Base-by-base conservation (phyloP, 2,113 vertebrate genomes). In the Ageneiosus marmoratus region DNA sequence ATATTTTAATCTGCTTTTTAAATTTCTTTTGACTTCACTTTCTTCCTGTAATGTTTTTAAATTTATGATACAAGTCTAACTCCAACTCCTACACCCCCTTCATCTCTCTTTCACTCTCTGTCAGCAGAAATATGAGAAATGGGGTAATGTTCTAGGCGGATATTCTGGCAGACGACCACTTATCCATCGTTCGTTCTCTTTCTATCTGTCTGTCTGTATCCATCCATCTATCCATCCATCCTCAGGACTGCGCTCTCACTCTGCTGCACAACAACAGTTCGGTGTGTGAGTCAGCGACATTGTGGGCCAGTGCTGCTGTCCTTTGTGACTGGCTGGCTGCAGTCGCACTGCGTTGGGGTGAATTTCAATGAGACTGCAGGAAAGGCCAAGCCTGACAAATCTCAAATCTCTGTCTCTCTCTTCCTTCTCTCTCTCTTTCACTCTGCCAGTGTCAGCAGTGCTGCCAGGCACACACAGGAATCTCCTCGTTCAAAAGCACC, bases 331-430 rank as follows among this genome's bases (percentile, higher is more conserved):
- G 85, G 83, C 81, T 74, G 78, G 70, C 82, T 60, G 67, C 77
- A 79, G 86, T 88, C 89, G 82, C 87, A 88, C 87, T 88, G 89
- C 89, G 83, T 88, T 81, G 81, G 78, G 60, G 77, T 58, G 85
- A 87, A 89, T 88, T 89, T 87, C 87, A 89, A 87, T 89, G 88
- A 90, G 87, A 87, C 81, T 88, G 87, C 89, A 90, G 84, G 88
- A 83, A 58, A 34, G 58, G 20, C 74, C 6, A 62, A 51, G 41
- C 74, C 80, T 83, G 82, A 84, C 60, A 69, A 83, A 79, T 83
- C 18, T 84, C 69, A n/a, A 50, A 67, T 76, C 34, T 74, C 70
- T 50, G 24, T 44, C 15, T 51, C 46, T 53, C 44, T 13, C 24
- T 15, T 20, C 41, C 44, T 37, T 12, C 67, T 75, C 55, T 60